phyloP scores from a whole-genome alignment of 2,888 invertebrate genomes.

The Aethes cnicana region DNA sequence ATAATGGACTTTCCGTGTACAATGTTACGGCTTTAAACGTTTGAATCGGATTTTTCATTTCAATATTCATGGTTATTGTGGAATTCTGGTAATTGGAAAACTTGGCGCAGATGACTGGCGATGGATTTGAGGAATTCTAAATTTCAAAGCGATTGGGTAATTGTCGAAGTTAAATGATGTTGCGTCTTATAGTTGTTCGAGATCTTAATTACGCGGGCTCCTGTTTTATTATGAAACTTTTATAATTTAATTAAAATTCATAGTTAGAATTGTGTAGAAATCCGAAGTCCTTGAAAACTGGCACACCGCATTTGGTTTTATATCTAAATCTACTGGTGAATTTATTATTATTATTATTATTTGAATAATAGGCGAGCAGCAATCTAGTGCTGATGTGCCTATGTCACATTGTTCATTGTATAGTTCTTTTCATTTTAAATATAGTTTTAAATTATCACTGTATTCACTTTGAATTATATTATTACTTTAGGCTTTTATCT shows the following conservation, averaged over 20 bases:
- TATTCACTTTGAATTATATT: too few species aligned
- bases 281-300: neutral
- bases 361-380: too few species aligned
- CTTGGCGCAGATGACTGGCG: conserved; percentile 19
- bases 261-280: neutral
- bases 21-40: conserved; percentile 16
- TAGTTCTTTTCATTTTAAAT: too few species aligned
- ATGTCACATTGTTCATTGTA: too few species aligned
- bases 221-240: conserved; percentile 21
- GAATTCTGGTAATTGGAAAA: conserved; percentile 29
- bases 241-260: neutral
- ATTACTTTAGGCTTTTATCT: too few species aligned
- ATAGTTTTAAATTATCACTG: too few species aligned
- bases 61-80: conserved; percentile 27
- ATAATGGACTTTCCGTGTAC: conserved; percentile 26
- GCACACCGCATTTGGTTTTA: neutral
- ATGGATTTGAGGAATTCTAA: conserved; percentile 16
- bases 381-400: too few species aligned
- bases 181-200: conserved; percentile 19
- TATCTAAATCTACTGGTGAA: too few species aligned
- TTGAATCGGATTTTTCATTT: conserved; percentile 16
- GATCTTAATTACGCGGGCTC: conserved; percentile 21
- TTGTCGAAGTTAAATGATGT: conserved; percentile 28
- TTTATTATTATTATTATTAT: too few species aligned
- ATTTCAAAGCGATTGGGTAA: conserved; percentile 19